phyloP scores from a whole-genome alignment of 2,888 invertebrate genomes.

The Pollenia angustigena region DNA sequence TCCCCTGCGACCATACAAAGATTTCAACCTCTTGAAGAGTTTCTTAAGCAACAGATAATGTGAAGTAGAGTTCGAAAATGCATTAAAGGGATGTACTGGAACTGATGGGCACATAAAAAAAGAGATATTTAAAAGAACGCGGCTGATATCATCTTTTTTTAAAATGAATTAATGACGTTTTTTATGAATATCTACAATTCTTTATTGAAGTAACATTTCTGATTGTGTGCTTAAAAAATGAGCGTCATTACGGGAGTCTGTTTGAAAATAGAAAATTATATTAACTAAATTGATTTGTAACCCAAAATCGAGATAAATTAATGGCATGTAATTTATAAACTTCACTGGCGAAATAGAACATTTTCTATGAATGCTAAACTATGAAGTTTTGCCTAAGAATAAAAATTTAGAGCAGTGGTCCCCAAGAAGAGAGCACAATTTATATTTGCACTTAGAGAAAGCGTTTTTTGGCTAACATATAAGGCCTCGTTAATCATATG shows the following conservation, averaged over 20 bases:
- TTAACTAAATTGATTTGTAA: slow-evolving; percentile 62
- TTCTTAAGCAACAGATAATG: no score
- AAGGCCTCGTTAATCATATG: no score
- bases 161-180: no score
- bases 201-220: not conserved
- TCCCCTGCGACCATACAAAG: no score
- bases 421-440: not conserved
- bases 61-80: no score
- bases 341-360: slow-evolving; percentile 7
- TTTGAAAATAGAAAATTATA: slow-evolving; percentile 45
- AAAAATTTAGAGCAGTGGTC: slow-evolving; percentile 2
- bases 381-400: not conserved
- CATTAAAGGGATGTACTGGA: no score
- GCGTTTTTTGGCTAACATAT: no score
- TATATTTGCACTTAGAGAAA: no score
- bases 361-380: not conserved
- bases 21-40: no score
- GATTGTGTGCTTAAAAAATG: slow-evolving; percentile 35
- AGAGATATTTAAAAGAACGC: no score
- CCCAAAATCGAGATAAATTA: slow-evolving; percentile 44
- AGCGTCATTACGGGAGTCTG: slow-evolving; percentile 43
- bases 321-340: slow-evolving; percentile 69
- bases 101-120: no score
- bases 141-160: no score
- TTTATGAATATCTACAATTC: not conserved